A percentile compares a stretch with the other conserved stretches of the same genome.
Evolutionary conservation across 2,888 invertebrate genomes (phyloP).

Genomic region (Drosophila acutilabella): DNA sequence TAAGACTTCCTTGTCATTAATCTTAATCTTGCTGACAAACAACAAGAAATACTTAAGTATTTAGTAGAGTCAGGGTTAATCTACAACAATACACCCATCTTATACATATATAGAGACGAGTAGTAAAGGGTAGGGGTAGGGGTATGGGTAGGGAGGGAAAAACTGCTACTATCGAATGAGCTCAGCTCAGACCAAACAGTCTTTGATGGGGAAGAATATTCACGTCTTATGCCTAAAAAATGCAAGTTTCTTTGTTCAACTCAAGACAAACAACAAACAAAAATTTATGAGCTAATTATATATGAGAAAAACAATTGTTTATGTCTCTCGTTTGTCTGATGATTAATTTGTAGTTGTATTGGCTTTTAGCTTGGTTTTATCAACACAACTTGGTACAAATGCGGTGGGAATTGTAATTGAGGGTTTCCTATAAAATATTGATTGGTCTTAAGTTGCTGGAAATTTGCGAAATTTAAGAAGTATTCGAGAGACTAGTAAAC

Average conservation of each 20-base stretch:
- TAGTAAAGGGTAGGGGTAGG: background rate
- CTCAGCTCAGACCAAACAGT: slow-evolving; percentile 41
- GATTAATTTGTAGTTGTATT: slow-evolving; percentile 40
- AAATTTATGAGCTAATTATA: slow-evolving; percentile 74
- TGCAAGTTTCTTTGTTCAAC: slow-evolving; percentile 47
- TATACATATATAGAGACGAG: slow-evolving; percentile 1
- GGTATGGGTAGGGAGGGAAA: background rate
- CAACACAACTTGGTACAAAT: slow-evolving; percentile 15
- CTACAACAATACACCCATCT: slow-evolving; percentile 1
- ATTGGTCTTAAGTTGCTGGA: slow-evolving; percentile 28
- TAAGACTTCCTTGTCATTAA: slow-evolving; percentile 62
- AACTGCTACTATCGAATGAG: slow-evolving; percentile 51
- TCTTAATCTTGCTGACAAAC: slow-evolving; percentile 30
- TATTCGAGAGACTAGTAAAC: no score
- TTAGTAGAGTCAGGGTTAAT: slow-evolving; percentile 59
- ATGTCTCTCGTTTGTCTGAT: slow-evolving; percentile 36
- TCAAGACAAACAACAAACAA: slow-evolving; percentile 16
- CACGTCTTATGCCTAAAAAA: slow-evolving; percentile 40
- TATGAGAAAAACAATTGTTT: slow-evolving; percentile 66
- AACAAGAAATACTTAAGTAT: slow-evolving; percentile 35
- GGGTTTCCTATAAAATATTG: slow-evolving; percentile 23
- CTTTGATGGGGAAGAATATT: slow-evolving; percentile 52
- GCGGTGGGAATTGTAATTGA: slow-evolving; percentile 17
- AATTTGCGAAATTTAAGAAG: background rate
- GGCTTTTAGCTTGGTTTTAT: slow-evolving; percentile 26